Evolutionary conservation across 2,113 vertebrate species (phyloP).

Genomic region (Dermatemys mawii): DNA sequence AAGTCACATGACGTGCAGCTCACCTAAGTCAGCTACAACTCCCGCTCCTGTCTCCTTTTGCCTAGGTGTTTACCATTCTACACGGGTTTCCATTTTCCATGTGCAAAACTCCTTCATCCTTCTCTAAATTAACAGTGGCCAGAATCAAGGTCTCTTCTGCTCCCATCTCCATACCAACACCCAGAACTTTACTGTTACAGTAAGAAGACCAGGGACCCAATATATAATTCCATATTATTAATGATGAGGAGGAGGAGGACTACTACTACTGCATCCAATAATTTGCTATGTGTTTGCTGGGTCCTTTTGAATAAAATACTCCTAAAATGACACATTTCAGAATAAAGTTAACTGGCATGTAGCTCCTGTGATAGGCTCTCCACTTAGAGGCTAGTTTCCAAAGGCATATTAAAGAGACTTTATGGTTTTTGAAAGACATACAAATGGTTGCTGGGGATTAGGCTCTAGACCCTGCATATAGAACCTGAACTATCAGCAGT

Average conservation of each 20-base stretch:
- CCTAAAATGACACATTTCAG: not conserved
- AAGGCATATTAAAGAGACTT: not conserved
- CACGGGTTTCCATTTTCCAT: not conserved
- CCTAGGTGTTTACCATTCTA: not conserved
- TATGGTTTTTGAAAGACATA: not conserved
- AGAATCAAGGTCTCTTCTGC: not conserved
- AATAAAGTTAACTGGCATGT: not conserved
- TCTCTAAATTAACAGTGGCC: not conserved
- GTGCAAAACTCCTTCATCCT: not conserved
- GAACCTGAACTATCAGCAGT: not conserved
- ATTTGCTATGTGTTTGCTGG: not conserved
- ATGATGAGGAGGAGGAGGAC: not conserved
- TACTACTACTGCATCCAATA: not conserved
- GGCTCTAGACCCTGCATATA: not conserved
- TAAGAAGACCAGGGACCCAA: not conserved
- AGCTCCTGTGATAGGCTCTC: not conserved
- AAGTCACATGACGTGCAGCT: too few species aligned
- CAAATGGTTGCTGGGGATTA: not conserved
- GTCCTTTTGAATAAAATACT: not conserved
- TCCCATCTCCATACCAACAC: not conserved
- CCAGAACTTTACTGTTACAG: not conserved
- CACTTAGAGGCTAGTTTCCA: not conserved
- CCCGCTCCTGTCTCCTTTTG: not conserved
- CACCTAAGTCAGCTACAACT: not conserved
- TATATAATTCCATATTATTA: not conserved